Base-by-base conservation (phyloP, 2,797 vertebrate species). In the Phataginus tetradactyla region DNA sequence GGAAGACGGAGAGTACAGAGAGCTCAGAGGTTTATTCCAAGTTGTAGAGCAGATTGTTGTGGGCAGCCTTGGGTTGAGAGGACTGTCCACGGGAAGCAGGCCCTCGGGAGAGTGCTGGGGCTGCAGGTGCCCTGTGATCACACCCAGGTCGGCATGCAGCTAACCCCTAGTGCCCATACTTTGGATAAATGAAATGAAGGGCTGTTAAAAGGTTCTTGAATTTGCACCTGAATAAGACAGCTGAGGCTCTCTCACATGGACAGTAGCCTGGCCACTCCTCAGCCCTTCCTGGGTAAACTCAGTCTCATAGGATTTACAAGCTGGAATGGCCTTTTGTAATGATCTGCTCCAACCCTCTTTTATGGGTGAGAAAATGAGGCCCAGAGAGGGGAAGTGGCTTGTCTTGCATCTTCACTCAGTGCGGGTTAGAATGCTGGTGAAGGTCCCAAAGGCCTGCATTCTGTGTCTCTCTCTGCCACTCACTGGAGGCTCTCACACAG, bases 401-500 rank as follows among this genome's bases (percentile, higher is more conserved):
- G 7, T 49, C 57, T 11, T 34, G 2, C 2, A 1, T n/a, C n/a
- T 25, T 42, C 27, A 21, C 10, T 80, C 1, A 1, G 9, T 1
- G 29, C 10, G 49, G 34, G n/a, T 61, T 32, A 64, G 45, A 59
- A 39, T 2, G 37, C 51, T 29, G 4, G 2, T 32, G 37, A 37
- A 18, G 12, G 20, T 37, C 5, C 1, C 3, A 23, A 34, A 55
- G 34, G 57, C 9, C 45, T 3, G 1, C 57, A 8, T 12, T 72
- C 74, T 77, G 39, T 49, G 69, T 45, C 66, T 83, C 27, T 5
- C 14, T 9, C 57, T 34, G 8, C 45, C 1, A 0, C 49, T 61
- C 18, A 21, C 25, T 7, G 2, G 27, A n/a, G 37, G n/a, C 7
- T 17, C 17, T 15, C 17, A 2, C 13, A 23, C 1, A 3, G 0